Conservation (phyloP, 2,888 invertebrate species). For the Synanthedon formicaeformis region DNA sequence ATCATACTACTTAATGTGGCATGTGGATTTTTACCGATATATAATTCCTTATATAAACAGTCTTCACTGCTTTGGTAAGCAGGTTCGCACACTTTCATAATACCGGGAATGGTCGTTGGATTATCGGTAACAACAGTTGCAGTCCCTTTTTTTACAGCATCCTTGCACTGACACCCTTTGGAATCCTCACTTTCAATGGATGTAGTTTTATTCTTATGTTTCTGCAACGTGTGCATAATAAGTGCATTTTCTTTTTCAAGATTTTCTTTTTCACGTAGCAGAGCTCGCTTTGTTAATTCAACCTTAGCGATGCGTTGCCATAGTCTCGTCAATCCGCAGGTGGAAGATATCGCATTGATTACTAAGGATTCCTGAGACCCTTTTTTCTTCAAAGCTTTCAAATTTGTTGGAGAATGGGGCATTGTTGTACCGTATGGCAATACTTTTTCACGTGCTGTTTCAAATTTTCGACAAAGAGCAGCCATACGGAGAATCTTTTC, state of each 20-base stretch:
- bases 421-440: constrained; percentile 38
- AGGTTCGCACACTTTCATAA: no score
- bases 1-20: no score
- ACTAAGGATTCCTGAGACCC: constrained; percentile 42
- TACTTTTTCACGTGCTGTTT: constrained; percentile 66
- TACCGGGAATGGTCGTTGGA: no score
- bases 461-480: constrained; percentile 67
- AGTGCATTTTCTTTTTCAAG: constrained; percentile 42
- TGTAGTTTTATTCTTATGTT: constrained; percentile 19
- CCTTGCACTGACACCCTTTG: constrained; percentile 25
- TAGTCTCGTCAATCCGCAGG: constrained; percentile 42
- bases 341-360: constrained; percentile 34
- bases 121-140: no score
- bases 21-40: no score
- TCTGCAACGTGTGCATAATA: constrained; percentile 26
- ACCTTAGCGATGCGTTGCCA: constrained; percentile 57
- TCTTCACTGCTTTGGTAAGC: no score
- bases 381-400: constrained; percentile 26
- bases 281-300: constrained; percentile 44
- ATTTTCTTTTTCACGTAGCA: constrained; percentile 42
- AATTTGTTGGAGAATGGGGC: constrained; percentile 27
- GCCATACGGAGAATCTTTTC: constrained; percentile 63
- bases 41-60: no score
- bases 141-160: constrained; percentile 8
- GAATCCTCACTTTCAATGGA: constrained; percentile 17